Base-by-base conservation (phyloP, 2,888 invertebrate genomes). In the Meganola albula region DNA sequence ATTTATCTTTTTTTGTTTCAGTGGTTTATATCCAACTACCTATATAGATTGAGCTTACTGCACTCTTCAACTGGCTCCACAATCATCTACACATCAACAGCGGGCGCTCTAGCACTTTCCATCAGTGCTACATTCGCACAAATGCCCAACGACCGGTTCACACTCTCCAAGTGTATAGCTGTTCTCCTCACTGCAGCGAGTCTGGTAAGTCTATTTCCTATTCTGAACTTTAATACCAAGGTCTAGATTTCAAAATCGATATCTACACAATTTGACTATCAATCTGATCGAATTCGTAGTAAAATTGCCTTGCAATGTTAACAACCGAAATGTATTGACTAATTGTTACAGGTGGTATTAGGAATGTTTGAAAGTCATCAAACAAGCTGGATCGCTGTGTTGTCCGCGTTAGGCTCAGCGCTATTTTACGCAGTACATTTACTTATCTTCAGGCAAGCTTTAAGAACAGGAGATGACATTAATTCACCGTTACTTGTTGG, bases 401-500 rank as follows among this genome's bases (percentile, higher is more conserved):
- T 95, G 37, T 89, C 97, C 69, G 92, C 96, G 9, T 78, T 97
- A 40, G 90, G 93, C 51, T 94, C 97, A 56, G 95, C 98, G 33
- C 88, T 97, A 57, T 92, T 94, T 63, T 98, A 98, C 78, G 94
- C 98, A 3, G 83, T 92, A 29, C 98, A 98, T 79, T 89, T 98
- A 53, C 93, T 98, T 37, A 90, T 97, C 64, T 90, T 97, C 31
- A 90, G 94, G 53, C 88, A 93, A 57, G 93, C 94, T 79, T 92
- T 96, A 42, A 94, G 96, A 66, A 93, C 94, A 63, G 97, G 97
- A 68, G 97, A 97, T 60, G 94, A 94, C 70, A 91, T 99, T 73
- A 97, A 98, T 78, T 94, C 97, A 58, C 95, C 97, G 32, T 89
- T 98, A 85, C 96, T 99, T 79, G 97, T 98, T 76, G 98, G 96